Evolutionary conservation across 37 sponge, comb jelly and placozoan species (phyloP), one percentile per base, ranked within the genome.

Genomic region (Geodia barretti): DNA sequence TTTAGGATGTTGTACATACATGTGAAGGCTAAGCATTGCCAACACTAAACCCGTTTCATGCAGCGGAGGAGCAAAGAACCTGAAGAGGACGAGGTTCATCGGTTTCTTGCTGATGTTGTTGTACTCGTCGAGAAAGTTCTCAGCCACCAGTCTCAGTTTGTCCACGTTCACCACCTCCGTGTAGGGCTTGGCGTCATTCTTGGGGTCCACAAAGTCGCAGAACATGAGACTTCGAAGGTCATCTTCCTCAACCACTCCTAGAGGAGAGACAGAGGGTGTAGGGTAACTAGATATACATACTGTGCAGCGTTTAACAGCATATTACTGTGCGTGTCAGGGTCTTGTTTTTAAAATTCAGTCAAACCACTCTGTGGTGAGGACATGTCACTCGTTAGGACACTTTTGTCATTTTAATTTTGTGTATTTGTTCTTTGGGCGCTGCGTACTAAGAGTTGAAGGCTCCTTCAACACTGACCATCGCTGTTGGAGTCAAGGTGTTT

Each of bases 31-130:
- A 25, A 28, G 24, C 26, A 28, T 11, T 9, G 26, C 26, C 3
- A 5, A 35, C 70, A n/a, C 14, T 37, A 61, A 28, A 76, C 24
- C 2, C 23, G 38, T 31, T 24, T 61, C 26, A n/a, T n/a, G 71
- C 2, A 24, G n/a, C n/a, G n/a, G 54, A 24, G 25, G 31, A 72
- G 60, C 47, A 5, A 1, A 14, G 25, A n/a, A 95, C 97, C 97
- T 88, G 83, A 98, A 98, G 80, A 98, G 75, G 59, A 98, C 98
- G 4, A 98, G 85, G 83, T 98, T 95, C 98, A 98, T 98, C 3
- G 98, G 96, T 62, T 98, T 98, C 75, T 98, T 98, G 92, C 92
- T 92, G 80, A 98, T 86, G 76, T 95, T 95, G 74, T 98, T 98
- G 78, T 78, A 98, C 70, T 98, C 98, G 60, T 98, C 98, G 65